These are phyloP conservation scores for Alligator sinensis DNA, from an alignment of 2,113 vertebrate genomes.

Conservation along the genomic window DNA sequence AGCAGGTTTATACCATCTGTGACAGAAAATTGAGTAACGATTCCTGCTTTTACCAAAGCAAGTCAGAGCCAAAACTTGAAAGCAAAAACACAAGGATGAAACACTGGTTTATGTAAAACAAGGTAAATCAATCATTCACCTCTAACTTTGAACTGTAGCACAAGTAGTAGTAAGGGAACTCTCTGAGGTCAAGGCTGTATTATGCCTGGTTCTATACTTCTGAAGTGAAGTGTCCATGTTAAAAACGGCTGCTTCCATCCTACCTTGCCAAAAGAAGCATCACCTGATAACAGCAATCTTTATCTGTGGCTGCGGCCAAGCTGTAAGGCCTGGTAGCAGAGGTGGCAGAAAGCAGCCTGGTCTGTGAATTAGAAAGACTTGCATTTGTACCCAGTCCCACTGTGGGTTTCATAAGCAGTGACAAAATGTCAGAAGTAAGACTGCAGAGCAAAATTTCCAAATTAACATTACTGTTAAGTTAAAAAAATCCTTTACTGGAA, in stretches of 20 bases:
- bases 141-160: neutral
- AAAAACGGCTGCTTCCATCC: too few species aligned
- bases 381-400: neutral
- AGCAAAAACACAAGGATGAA: accelerated
- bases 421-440: neutral
- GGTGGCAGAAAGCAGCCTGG: too few species aligned
- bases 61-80: accelerated
- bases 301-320: too few species aligned
- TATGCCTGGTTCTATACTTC: neutral
- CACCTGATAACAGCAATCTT: too few species aligned
- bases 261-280: too few species aligned
- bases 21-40: accelerated
- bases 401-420: neutral
- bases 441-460: neutral
- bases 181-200: neutral
- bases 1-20: conserved; percentile 70
- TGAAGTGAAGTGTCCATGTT: too few species aligned
- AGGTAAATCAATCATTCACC: neutral
- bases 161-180: neutral
- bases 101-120: accelerated
- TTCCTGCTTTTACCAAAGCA: neutral
- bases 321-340: too few species aligned
- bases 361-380: neutral
- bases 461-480: neutral
- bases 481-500: neutral